phyloP scores from a whole-genome alignment of 2,888 invertebrate genomes.

The Sarcophaga variegata region DNA sequence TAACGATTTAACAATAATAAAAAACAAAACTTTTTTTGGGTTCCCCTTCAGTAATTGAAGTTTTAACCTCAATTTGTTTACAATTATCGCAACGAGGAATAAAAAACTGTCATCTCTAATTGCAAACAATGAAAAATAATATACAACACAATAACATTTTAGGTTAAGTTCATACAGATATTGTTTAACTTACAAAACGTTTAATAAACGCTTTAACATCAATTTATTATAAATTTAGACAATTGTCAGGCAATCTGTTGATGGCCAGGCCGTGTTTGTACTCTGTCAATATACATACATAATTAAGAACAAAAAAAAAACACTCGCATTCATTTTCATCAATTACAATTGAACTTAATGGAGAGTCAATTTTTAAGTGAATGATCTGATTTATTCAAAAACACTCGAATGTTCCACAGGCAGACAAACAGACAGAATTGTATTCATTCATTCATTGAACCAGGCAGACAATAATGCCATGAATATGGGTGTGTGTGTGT shows the following conservation, averaged over 20 bases:
- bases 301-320: too few species aligned
- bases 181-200: not conserved
- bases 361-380: conserved; percentile 61
- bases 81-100: not conserved
- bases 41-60: not conserved
- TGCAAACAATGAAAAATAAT: not conserved
- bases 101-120: conserved; percentile 4
- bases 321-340: conserved; percentile 22
- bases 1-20: too few species aligned
- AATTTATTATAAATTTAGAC: too few species aligned
- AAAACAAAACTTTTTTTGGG: too few species aligned
- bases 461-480: not conserved
- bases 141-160: not conserved
- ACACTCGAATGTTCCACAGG: conserved; percentile 9
- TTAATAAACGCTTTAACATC: not conserved
- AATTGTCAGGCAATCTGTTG: not conserved
- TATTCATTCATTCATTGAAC: not conserved
- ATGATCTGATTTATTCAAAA: conserved; percentile 60
- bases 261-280: not conserved
- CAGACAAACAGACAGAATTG: not conserved
- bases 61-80: conserved; percentile 29
- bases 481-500: not conserved
- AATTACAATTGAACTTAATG: conserved; percentile 61
- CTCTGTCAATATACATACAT: too few species aligned
- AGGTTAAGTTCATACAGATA: conserved; percentile 1